Evolutionary conservation across 1,140 invertebrate species (phyloP).

Genomic region (Eumeta japonica): DNA sequence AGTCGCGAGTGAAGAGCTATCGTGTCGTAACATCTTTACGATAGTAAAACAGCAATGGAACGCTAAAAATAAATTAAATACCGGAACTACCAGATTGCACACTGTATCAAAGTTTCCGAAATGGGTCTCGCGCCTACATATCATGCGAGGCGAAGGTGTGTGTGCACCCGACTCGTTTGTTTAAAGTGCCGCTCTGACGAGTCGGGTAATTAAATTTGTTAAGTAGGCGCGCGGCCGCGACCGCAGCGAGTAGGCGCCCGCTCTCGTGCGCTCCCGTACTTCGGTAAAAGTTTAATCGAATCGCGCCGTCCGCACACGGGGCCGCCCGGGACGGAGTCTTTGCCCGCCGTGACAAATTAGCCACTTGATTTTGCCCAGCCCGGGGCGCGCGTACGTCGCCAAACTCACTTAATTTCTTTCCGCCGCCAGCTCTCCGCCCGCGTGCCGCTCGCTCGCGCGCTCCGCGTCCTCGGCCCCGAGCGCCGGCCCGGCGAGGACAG

Average conservation of each 20-base stretch:
- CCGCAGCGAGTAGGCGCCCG: conserved; percentile 41
- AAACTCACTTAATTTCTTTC: conserved; percentile 28
- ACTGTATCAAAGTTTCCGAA: not conserved
- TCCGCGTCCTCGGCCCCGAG: too few species aligned
- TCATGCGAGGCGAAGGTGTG: too few species aligned
- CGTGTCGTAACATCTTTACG: too few species aligned
- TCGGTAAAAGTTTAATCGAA: conserved; percentile 49
- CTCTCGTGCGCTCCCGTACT: conserved; percentile 38
- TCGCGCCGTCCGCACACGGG: conserved; percentile 36
- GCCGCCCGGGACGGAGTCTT: conserved; percentile 30
- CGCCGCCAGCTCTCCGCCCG: too few species aligned
- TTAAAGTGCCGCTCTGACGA: too few species aligned
- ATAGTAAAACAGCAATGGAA: too few species aligned
- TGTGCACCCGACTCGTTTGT: too few species aligned
- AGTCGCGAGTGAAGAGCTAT: too few species aligned
- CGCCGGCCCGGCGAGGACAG: too few species aligned
- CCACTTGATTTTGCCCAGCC: conserved; percentile 35
- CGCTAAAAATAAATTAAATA: too few species aligned
- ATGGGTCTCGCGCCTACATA: conserved; percentile 15
- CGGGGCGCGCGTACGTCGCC: conserved; percentile 26
- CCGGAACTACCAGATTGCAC: too few species aligned
- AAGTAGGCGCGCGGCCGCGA: conserved; percentile 34
- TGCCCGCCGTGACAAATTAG: conserved; percentile 46
- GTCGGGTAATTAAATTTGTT: conserved; percentile 46
- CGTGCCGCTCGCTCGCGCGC: too few species aligned